Conservation (phyloP, 2,888 invertebrate genomes). For the Lamellibrachia satsuma region DNA sequence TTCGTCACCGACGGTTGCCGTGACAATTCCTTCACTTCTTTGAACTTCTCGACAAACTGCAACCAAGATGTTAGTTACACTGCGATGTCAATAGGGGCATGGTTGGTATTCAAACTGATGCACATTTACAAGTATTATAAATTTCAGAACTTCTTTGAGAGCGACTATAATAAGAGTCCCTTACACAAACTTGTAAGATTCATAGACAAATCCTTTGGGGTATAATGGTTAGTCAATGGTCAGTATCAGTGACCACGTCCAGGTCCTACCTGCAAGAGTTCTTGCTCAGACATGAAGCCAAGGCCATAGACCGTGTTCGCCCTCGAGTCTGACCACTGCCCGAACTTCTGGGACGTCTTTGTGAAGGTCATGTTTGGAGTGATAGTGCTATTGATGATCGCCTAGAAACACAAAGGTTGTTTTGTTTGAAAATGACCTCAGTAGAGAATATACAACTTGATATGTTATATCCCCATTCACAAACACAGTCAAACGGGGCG, state of each 20-base stretch:
- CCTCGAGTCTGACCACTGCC: constrained; percentile 97
- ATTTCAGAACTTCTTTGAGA: too few species aligned
- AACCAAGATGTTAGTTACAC: constrained; percentile 32
- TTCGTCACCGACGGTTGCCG: constrained; percentile 57
- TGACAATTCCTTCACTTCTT: constrained; percentile 96
- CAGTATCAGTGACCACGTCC: neutral
- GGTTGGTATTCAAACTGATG: neutral
- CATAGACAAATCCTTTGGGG: neutral
- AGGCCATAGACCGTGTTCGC: constrained; percentile 97
- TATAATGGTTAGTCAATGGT: neutral
- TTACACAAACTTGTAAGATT: neutral
- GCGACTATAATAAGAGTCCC: too few species aligned
- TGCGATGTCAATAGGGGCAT: neutral
- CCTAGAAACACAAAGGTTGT: constrained; percentile 69
- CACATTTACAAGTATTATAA: too few species aligned
- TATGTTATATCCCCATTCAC: neutral
- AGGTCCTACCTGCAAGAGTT: constrained; percentile 79
- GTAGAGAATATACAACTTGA: neutral
- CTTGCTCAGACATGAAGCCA: constrained; percentile 93
- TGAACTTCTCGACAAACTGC: constrained; percentile 97
- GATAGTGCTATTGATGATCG: constrained; percentile 97
- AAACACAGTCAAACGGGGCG: too few species aligned
- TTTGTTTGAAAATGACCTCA: neutral
- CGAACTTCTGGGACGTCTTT: constrained; percentile 98
- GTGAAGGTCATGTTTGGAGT: constrained; percentile 98